A percentile compares a stretch with the other conserved stretches of the same genome.
Conservation (phyloP, 2,797 vertebrate species). For the Brachyrhaphis roseni region DNA sequence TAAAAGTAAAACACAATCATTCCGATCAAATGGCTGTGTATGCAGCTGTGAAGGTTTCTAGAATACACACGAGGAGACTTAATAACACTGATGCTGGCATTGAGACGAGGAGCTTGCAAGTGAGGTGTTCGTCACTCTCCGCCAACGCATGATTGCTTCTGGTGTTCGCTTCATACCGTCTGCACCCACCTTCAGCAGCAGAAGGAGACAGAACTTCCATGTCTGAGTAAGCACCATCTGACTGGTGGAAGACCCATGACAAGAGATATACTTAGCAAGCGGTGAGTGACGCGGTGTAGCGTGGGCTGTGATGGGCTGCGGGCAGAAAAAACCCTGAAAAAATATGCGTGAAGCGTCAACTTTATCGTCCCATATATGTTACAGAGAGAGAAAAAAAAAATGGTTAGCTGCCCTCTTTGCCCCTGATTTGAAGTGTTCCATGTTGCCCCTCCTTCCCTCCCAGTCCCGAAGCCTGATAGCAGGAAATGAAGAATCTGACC, state of each 20-base stretch:
- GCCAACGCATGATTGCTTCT: constrained; percentile 41
- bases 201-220: constrained; percentile 54
- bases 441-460: constrained; percentile 41
- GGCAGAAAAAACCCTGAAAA: constrained; percentile 10
- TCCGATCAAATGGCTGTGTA: not conserved
- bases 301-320: constrained; percentile 16
- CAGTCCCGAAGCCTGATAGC: constrained; percentile 40
- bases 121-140: constrained; percentile 40
- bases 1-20: constrained; percentile 8
- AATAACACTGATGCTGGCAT: constrained; percentile 18
- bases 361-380: constrained; percentile 48
- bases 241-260: constrained; percentile 31
- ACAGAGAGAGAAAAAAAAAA: constrained; percentile 55
- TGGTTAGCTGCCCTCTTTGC: constrained; percentile 69
- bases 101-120: constrained; percentile 32
- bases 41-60: not conserved
- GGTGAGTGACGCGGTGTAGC: constrained; percentile 15
- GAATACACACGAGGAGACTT: not conserved
- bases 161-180: constrained; percentile 39
- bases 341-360: constrained; percentile 6
- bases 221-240: constrained; percentile 46
- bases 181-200: constrained; percentile 22
- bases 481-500: constrained; percentile 69
- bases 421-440: constrained; percentile 49
- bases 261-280: constrained; percentile 47